Conservation (phyloP, 2,113 vertebrate genomes). For the Athene noctua region DNA sequence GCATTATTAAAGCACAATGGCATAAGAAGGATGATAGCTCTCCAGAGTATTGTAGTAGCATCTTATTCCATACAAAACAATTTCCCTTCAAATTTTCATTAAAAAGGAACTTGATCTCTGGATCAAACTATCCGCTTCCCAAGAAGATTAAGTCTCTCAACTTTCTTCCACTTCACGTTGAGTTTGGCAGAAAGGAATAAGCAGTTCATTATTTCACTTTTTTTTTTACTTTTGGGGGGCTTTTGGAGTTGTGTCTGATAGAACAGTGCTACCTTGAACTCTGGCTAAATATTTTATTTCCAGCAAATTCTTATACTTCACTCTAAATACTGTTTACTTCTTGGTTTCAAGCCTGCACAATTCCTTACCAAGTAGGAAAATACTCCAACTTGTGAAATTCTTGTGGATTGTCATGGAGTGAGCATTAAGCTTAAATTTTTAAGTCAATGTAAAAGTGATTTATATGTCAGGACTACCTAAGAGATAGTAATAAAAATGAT, state of each 20-base stretch:
- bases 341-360: background rate
- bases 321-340: background rate
- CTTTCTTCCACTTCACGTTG: background rate
- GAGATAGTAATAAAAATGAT: background rate
- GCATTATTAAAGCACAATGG: background rate
- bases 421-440: background rate
- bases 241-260: background rate
- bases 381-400: background rate
- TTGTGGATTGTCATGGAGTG: background rate
- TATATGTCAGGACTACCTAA: background rate
- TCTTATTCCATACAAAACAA: background rate
- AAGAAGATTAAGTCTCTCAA: background rate
- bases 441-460: background rate
- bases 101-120: background rate
- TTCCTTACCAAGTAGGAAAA: background rate
- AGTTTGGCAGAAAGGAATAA: background rate
- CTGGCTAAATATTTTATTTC: background rate
- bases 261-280: background rate
- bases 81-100: slow-evolving; percentile 8
- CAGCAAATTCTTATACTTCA: background rate
- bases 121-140: background rate
- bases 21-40: background rate
- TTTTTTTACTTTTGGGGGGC: background rate
- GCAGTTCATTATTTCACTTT: background rate
- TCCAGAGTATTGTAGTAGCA: background rate